Evolutionary conservation across 1,140 invertebrate genomes (phyloP), one percentile per base, ranked within the genome.

Genomic region (Gerris buenoi): DNA sequence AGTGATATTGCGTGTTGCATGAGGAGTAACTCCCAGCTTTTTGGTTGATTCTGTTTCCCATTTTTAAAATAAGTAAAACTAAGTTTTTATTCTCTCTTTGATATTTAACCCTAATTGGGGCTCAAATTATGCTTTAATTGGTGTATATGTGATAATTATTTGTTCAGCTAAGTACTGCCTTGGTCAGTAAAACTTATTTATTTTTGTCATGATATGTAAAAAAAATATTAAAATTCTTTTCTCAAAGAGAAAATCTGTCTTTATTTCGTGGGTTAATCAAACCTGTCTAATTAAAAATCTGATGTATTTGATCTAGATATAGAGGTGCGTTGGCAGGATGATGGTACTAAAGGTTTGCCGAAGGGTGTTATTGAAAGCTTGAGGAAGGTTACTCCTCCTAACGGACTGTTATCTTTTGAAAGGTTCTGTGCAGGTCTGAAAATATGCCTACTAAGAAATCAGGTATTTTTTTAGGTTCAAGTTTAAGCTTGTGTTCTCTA

Each of bases 341-440:
- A 93, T 76, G 89, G 88, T 1, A 85, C 87, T 0, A 87, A 88
- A 76, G 88, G 88, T 5, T 77, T 93, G 66, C 90, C 90, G 0
- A 85, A 85, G 72, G 91, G 92, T 56, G 90, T 95, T 1, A 82
- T 95, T 25, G 90, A 93, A 87, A 80, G 86, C 84, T 72, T 85
- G 87, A 83, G 90, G 69, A 94, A 93, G 78, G 91, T 95, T 0
- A 91, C 91, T 15, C 93, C 92, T 1, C 79, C 87, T 27, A 91
- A 91, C 75, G 93, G 93, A 5, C 77, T 93, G 25, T 75, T 96
- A 22, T 90, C 86, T 58, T 97, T 97, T 75, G 91, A 95, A 70
- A 81, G 89, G 60, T 95, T 95, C 76, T 93, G 91, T 73, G 85
- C 89, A 0, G 92, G 92, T 1, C 78, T 95, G 2, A 92, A 94